Evolutionary conservation across 2,113 vertebrate species (phyloP).

Genomic region (Heterotis niloticus): DNA sequence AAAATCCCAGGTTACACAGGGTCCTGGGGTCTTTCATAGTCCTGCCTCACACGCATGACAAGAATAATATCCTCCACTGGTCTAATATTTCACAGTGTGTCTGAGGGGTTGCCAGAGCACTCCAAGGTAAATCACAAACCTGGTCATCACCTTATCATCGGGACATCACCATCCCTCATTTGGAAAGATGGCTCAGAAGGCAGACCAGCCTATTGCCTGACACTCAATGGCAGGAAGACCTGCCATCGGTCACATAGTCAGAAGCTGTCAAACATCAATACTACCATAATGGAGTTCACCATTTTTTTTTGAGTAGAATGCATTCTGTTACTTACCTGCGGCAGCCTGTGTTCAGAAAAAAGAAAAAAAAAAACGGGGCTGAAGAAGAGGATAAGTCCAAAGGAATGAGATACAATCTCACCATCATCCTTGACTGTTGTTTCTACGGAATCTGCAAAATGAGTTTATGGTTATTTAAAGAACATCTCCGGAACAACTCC

Average conservation of each 20-base stretch:
- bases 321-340: conserved; percentile 40
- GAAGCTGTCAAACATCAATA: conserved; percentile 37
- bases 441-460: neutral
- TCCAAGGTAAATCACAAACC: neutral
- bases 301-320: conserved; percentile 40
- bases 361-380: conserved; percentile 51
- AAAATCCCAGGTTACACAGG: no score
- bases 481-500: neutral
- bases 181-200: neutral
- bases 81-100: neutral
- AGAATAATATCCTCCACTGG: neutral
- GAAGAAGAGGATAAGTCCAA: conserved; percentile 47
- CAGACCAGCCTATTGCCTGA: conserved; percentile 28
- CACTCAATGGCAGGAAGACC: conserved; percentile 13
- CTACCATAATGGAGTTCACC: conserved; percentile 39
- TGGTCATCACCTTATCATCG: neutral
- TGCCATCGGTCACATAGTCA: conserved; percentile 44
- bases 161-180: neutral
- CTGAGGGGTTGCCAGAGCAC: neutral
- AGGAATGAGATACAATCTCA: conserved; percentile 28
- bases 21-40: no score
- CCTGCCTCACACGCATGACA: no score
- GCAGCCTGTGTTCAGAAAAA: conserved; percentile 38
- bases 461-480: neutral
- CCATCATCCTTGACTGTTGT: neutral